Conservation (phyloP, 2,797 vertebrate genomes). For the Sebastes baramenuke region DNA sequence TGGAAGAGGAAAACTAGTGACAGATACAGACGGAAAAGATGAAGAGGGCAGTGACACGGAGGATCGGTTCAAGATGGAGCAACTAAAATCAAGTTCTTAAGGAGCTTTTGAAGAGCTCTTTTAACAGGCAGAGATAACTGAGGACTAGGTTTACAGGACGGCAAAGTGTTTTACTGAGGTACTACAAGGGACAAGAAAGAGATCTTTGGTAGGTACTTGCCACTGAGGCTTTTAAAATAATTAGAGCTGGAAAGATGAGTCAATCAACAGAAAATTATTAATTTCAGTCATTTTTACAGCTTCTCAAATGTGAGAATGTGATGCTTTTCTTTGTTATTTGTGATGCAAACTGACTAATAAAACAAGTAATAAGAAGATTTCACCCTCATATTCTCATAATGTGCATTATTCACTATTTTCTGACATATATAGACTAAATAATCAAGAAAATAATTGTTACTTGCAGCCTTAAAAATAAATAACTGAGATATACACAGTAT, state of each 20-base stretch:
- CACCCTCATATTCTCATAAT: not conserved
- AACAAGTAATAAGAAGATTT: not conserved
- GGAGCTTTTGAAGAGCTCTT: conserved; percentile 44
- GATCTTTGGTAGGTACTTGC: conserved; percentile 33
- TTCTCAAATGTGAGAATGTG: not conserved
- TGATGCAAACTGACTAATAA: not conserved
- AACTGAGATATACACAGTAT: not conserved
- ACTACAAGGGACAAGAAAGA: not conserved
- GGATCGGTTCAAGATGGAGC: conserved; percentile 43
- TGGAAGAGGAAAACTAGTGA: conserved; percentile 13
- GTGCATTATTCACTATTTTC: not conserved
- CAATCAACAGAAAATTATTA: not conserved
- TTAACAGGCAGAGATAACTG: not conserved
- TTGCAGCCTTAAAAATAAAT: not conserved
- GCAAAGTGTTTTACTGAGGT: not conserved
- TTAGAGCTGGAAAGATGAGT: not conserved
- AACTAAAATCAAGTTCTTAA: conserved; percentile 29
- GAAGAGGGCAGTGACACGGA: conserved; percentile 4
- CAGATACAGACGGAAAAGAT: conserved; percentile 4
- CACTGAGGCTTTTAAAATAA: not conserved
- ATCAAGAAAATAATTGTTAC: not conserved
- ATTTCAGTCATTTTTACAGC: not conserved
- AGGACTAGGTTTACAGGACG: conserved; percentile 11
- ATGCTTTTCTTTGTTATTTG: not conserved
- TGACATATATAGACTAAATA: not conserved